A percentile compares a stretch with the other conserved stretches of the same genome.
Conservation (phyloP, 2,113 vertebrate genomes). For the Ochotona princeps region DNA sequence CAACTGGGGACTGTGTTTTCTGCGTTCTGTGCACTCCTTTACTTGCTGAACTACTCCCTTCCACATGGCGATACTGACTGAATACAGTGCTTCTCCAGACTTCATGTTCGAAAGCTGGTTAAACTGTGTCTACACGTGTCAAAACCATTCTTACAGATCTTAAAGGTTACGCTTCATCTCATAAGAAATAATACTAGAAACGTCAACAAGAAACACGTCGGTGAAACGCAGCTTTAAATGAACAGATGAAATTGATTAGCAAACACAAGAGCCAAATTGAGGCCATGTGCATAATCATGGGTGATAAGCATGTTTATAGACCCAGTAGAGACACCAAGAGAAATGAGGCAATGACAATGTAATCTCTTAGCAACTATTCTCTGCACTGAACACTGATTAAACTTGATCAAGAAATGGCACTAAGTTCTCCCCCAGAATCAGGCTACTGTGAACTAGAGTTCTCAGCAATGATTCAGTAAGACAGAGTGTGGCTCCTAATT, state of each 20-base stretch:
- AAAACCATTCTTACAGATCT: not conserved
- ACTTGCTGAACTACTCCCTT: not conserved
- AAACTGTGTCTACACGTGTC: conserved; percentile 1
- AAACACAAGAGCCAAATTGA: not conserved
- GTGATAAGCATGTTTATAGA: conserved; percentile 1
- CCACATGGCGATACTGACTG: not conserved
- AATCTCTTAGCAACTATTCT: not conserved
- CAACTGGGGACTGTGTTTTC: not conserved
- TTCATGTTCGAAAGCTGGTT: not conserved
- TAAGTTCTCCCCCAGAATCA: not conserved
- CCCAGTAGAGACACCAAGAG: not conserved
- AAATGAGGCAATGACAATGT: not conserved
- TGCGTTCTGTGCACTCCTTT: not conserved
- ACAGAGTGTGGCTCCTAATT: not conserved
- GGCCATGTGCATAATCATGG: not conserved
- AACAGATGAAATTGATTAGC: not conserved
- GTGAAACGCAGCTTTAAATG: not conserved
- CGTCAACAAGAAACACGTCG: not conserved
- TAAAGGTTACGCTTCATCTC: not conserved
- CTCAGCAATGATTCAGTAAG: not conserved
- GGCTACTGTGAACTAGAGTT: not conserved
- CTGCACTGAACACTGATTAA: not conserved
- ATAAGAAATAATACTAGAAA: not conserved
- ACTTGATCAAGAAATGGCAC: not conserved
- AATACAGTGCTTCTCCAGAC: not conserved